Evolutionary conservation across 2,888 invertebrate species (phyloP), one percentile per base, ranked within the genome.

Genomic region (Melanostoma scalare): DNA sequence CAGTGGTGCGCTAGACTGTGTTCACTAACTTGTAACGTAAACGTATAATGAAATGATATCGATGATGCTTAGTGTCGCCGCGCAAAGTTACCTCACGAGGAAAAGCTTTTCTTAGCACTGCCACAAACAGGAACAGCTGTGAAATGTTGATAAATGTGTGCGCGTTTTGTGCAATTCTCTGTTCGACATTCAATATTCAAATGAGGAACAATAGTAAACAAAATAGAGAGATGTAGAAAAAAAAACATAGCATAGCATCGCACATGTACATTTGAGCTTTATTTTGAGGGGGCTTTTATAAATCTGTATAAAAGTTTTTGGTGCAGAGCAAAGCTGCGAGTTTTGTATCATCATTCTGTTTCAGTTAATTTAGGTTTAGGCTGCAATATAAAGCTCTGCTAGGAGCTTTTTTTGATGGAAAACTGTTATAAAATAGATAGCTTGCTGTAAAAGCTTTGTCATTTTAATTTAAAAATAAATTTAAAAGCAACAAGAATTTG

Each of bases 101-200:
- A 79, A 84, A 84, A 84, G 74, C 74, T 74, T 75, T 84, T 71
- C 48, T 82, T 78, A 42, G 69, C 78, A 77, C 58, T 46, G 61
- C 36, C 30, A 44, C 65, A 71, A 79, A 75, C 67, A 79, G 52
- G 65, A 84, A 84, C 82, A 78, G 82, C 78, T 84, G 82, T 20
- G 50, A 58, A 60, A 48, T 84, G 69, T 74, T 56, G 78, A 58
- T 48, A 50, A 9, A n/a, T 63, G 38, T 50, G 48, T 55, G 77
- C 73, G 82, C 63, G 73, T 68, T 69, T 73, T 56, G 58, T 78
- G 78, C 69, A 61, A 80, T 36, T 60, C 42, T 38, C 30, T 33
- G 31, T 56, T 60, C 10, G 63, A 55, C 10, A 61, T 79, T 79
- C 60, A 44, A 55, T 9, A 61, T 79, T 79, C 60, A 44, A 81